Base-by-base conservation (phyloP, 2,113 vertebrate genomes). In the Dromas ardeola region DNA sequence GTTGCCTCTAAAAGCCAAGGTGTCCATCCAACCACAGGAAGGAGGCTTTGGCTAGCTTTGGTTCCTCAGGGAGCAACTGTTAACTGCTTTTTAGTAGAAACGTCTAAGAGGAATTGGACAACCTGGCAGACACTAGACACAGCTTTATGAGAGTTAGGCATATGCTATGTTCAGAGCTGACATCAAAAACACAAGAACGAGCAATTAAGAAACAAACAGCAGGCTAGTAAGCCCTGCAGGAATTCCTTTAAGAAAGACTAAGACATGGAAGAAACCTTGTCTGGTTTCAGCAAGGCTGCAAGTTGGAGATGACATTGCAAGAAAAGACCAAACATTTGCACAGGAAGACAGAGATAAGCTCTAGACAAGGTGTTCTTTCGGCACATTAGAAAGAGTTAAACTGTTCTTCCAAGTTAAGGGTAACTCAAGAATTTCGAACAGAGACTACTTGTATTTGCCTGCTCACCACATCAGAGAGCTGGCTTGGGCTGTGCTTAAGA, bases 131-230 rank as follows among this genome's bases (percentile, higher is more conserved):
- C 36, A 36, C 14, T 19, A 74, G 83, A 30, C 50, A 13, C 29
- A 16, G 73, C 27, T 90, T 43, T 15, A 0, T 16, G 55, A 53
- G 55, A 61, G 50, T 20, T 5, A 38, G 52, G 78, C 66, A 45
- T 55, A 13, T 13, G 36, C 49, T 32, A 0, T 1, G 20, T 32
- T 77, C 81, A 43, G 69, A 90, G 78, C 79, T 76, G 82, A 52
- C 88, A 93, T 61, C 80, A 94, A 94, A 92, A 88, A 36, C 65
- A 79, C 52, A 5, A 81, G 76, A 21, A 59, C 3, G 12, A 67
- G 86, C 70, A 90, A 70, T 92, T 90, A 89, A 3, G 80, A 85
- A 76, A 47, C 73, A 95, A 93, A 67, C 65, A 91, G 81, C 81
- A 79, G 82, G 38, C 77, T 74, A 63, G 81, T 9, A 21, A 81